Percentiles rank a stretch among this genome's conserved stretches.
These are phyloP conservation scores for Sebastes steindachneri DNA, from an alignment of 2,797 vertebrate genomes.

Conservation along the genomic window DNA sequence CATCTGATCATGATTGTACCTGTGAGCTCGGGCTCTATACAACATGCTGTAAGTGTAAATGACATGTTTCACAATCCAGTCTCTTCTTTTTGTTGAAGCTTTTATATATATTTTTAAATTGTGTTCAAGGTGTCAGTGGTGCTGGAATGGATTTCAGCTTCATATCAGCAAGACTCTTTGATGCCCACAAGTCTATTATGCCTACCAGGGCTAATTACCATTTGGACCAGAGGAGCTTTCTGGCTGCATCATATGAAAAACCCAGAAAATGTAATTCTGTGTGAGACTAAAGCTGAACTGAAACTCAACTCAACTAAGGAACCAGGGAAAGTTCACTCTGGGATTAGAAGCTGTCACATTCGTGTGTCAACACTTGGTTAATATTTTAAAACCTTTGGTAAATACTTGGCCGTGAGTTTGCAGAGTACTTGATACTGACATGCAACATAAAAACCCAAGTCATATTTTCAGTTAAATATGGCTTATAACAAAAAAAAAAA, in stretches of 20 bases:
- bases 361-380: background rate
- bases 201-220: slow-evolving; percentile 27
- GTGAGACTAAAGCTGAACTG: slow-evolving; percentile 10
- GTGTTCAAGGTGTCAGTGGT: slow-evolving; percentile 22
- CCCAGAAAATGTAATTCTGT: background rate
- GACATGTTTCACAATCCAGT: slow-evolving; percentile 9
- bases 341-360: background rate
- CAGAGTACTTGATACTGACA: background rate
- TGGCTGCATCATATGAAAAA: background rate
- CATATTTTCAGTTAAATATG: background rate
- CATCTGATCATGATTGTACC: slow-evolving; percentile 17
- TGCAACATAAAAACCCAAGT: too few relatives aligned
- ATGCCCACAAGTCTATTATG: slow-evolving; percentile 29
- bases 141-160: slow-evolving; percentile 34
- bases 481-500: background rate
- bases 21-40: slow-evolving; percentile 6
- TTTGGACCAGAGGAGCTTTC: slow-evolving; percentile 20
- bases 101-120: background rate
- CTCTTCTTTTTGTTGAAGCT: slow-evolving; percentile 10
- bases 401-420: background rate
- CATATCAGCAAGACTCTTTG: slow-evolving; percentile 11
- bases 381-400: slow-evolving; percentile 1
- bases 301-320: slow-evolving; percentile 13
- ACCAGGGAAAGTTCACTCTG: background rate
- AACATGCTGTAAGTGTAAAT: background rate